Evolutionary conservation across 2,113 vertebrate species (phyloP).

Genomic region (Campylomormyrus tamandua): DNA sequence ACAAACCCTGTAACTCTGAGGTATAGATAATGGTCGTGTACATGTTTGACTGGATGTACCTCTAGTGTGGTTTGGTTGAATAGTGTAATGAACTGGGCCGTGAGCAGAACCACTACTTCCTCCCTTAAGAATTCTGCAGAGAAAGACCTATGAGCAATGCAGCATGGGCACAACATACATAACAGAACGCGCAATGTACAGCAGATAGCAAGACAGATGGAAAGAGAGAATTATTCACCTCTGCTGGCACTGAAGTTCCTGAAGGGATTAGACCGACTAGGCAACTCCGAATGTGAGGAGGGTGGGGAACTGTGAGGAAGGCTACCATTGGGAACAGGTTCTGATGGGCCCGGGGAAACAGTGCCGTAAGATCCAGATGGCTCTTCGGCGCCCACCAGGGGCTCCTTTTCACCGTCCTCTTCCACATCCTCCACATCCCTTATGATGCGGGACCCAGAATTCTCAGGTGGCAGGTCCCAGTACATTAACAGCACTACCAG

Average conservation of each 20-base stretch:
- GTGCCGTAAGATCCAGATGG: conserved; percentile 41
- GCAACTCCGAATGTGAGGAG: background rate
- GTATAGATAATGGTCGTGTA: background rate
- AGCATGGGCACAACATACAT: background rate
- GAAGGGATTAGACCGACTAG: conserved; percentile 38
- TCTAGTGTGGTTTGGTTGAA: conserved; percentile 79
- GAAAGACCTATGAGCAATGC: conserved; percentile 30
- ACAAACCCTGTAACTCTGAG: background rate
- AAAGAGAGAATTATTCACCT: conserved; percentile 43
- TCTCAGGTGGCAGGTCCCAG: conserved; percentile 55
- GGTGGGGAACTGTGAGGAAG: background rate
- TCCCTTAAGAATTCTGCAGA: conserved; percentile 66
- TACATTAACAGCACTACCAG: conserved; percentile 56
- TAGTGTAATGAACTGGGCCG: conserved; percentile 76
- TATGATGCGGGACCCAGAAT: conserved; percentile 21
- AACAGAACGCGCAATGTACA: background rate
- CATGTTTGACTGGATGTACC: conserved; percentile 45
- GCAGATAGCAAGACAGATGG: background rate
- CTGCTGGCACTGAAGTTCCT: conserved; percentile 50
- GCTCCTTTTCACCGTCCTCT: conserved; percentile 44
- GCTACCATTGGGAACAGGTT: conserved; percentile 17
- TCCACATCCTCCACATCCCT: conserved; percentile 33
- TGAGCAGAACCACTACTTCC: conserved; percentile 73
- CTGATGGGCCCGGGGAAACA: conserved; percentile 31
- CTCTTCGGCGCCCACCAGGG: conserved; percentile 42